Evolutionary conservation across 1,140 invertebrate genomes (phyloP).

Genomic region (Paraescarpia echinospica): DNA sequence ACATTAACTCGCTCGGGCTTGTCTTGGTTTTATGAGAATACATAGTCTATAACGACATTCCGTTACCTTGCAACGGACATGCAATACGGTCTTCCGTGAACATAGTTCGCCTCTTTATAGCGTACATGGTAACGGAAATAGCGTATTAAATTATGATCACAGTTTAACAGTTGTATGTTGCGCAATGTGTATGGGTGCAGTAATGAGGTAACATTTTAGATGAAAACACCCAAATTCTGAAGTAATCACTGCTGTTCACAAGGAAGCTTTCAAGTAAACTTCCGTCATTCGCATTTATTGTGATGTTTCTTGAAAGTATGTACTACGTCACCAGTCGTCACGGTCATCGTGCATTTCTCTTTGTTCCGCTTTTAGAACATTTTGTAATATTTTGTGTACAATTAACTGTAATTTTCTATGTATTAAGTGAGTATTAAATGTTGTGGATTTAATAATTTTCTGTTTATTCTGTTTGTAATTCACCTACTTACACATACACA

Average conservation of each 20-base stretch:
- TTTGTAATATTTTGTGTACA: neutral
- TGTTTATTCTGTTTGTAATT: neutral
- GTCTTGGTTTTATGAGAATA: neutral
- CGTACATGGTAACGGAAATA: neutral
- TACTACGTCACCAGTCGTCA: neutral
- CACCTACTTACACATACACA: too few species aligned
- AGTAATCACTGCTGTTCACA: neutral
- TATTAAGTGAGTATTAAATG: neutral
- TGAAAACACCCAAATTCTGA: neutral
- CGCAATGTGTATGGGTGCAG: too few species aligned
- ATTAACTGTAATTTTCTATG: neutral
- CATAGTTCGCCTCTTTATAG: neutral
- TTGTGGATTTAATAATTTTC: neutral
- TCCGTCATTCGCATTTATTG: neutral
- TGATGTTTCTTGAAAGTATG: neutral
- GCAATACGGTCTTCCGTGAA: neutral
- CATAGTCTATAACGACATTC: neutral
- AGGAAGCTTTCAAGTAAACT: neutral
- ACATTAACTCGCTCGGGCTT: neutral
- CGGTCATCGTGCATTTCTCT: neutral
- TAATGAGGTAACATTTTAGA: too few species aligned
- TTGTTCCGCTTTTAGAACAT: neutral
- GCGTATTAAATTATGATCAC: neutral
- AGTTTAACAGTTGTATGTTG: neutral
- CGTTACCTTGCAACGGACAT: neutral